Evolutionary conservation across 1,140 invertebrate genomes (phyloP).

Genomic region (Melanaphis sacchari): DNA sequence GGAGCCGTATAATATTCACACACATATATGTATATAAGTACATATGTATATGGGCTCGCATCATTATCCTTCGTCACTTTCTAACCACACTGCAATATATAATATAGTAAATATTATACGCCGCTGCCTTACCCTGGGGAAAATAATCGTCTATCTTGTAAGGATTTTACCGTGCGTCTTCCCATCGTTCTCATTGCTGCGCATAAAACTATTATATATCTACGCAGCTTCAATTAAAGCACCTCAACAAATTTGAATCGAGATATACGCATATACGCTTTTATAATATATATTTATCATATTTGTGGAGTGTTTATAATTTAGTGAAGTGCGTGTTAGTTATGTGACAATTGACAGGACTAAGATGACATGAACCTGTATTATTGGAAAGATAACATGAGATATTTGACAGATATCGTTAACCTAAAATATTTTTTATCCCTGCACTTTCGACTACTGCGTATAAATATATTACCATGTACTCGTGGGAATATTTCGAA

Average conservation of each 20-base stretch:
- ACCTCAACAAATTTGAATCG: background rate
- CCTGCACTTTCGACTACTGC: background rate
- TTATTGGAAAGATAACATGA: constrained; percentile 8
- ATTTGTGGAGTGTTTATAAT: background rate
- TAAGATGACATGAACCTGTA: background rate
- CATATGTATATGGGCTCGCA: background rate
- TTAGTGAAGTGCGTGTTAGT: background rate
- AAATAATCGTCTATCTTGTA: background rate
- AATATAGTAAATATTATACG: background rate
- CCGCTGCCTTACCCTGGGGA: background rate
- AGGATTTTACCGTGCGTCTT: background rate
- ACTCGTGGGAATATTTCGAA: background rate
- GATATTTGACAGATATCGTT: constrained; percentile 2
- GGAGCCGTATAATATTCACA: no score
- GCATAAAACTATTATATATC: background rate
- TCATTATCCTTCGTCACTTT: constrained; percentile 33
- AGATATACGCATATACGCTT: background rate
- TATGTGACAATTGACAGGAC: background rate
- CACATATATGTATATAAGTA: background rate
- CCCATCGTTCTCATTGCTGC: background rate
- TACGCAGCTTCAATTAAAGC: background rate
- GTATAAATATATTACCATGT: background rate
- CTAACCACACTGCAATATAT: background rate
- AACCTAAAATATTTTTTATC: background rate
- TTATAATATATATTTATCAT: background rate